A percentile compares a stretch with the other conserved stretches of the same genome.
These are phyloP conservation scores for Hemithea aestivaria DNA, from an alignment of 2,888 invertebrate genomes.

Conservation along the genomic window DNA sequence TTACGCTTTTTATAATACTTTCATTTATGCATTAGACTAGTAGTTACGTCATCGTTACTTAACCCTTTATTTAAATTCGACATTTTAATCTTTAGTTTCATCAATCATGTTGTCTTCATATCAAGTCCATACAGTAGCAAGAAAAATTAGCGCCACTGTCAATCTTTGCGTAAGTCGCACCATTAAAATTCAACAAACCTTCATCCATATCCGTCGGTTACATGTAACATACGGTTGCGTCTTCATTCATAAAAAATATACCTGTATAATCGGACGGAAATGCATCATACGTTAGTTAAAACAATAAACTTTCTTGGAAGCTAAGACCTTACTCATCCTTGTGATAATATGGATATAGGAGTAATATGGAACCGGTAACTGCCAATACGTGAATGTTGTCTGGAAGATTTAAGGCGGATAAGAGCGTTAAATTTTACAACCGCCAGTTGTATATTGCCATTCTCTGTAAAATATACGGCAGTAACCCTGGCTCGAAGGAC, in stretches of 20 bases:
- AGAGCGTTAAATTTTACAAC: too few relatives aligned
- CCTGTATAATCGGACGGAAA: constrained; percentile 5
- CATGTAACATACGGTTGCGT: constrained; percentile 1
- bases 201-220: constrained; percentile 14
- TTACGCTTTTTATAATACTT: constrained; percentile 17
- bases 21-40: constrained; percentile 14
- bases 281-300: constrained; percentile 3
- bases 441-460: too few relatives aligned
- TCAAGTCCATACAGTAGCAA: not conserved
- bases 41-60: not conserved
- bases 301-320: constrained; percentile 12
- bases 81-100: too few relatives aligned
- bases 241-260: constrained; percentile 11
- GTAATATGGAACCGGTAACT: too few relatives aligned
- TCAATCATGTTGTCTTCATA: not conserved
- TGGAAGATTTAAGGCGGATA: too few relatives aligned
- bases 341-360: constrained; percentile 8
- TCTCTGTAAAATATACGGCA: too few relatives aligned
- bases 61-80: not conserved
- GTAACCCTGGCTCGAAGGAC: constrained; percentile 15
- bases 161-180: constrained; percentile 8
- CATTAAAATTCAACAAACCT: constrained; percentile 17
- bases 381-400: too few relatives aligned
- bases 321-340: constrained; percentile 6
- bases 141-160: constrained; percentile 7